Evolutionary conservation across 2,113 vertebrate species (phyloP), one percentile per base, ranked within the genome.

Genomic region (Phaethon lepturus): DNA sequence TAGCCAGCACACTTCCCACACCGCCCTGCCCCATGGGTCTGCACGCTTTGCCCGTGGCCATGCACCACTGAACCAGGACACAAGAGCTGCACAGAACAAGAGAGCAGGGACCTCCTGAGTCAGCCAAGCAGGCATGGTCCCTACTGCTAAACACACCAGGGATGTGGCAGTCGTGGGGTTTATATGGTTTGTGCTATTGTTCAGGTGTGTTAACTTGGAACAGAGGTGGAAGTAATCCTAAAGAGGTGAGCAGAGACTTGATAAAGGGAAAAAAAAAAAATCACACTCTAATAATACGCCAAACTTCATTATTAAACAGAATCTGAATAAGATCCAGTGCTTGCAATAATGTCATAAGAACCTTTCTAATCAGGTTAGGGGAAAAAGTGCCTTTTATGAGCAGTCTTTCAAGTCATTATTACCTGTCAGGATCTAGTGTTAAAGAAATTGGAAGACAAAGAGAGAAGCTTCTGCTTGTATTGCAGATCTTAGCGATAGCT

Each of bases 351-450:
- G 91, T 86, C 38, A 8, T 90, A 91, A 91, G 52, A 66, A 77
- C 24, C 23, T 78, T 76, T 92, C 79, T 88, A 95, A 96, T 52
- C 18, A 85, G 42, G 49, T 93, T 82, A 76, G 28, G 40, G 31
- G 13, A 0, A 50, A 76, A 80, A 71, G 11, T 67, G 16, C 17
- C 35, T 86, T 86, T 91, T 88, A 93, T 40, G 58, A 90, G 66
- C 31, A 47, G 24, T 96, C n/a, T 55, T 91, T 90, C 75, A 91
- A 88, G 56, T 84, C n/a, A 53, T 90, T 95, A 94, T 93, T 89
- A 86, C 78, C 77, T 81, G 42, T 78, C 74, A 92, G 31, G 38
- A 75, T 56, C 29, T 45, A 72, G 23, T 2, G 6, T 73, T 66
- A 82, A 60, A 95, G 80, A 64, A 91, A 73, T 19, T 66, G 76